A percentile compares a stretch with the other conserved stretches of the same genome.
Conservation (phyloP, 2,888 invertebrate species). For the Zhuqinia jingwanae region DNA sequence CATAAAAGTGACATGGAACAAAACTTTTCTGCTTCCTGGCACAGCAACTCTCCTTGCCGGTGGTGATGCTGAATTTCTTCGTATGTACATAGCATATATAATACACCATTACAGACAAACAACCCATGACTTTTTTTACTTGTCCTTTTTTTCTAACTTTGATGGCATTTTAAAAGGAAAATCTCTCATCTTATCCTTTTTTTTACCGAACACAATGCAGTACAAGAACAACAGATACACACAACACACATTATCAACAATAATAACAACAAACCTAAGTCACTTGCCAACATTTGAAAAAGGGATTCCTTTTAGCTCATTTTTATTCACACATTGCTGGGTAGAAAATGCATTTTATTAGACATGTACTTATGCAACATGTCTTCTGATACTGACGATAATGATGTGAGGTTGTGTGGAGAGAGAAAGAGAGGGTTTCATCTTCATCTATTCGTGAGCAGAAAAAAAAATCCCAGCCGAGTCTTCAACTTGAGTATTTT, state of each 20-base stretch:
- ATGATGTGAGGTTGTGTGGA: neutral
- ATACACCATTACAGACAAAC: neutral
- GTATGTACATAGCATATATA: neutral
- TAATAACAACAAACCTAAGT: constrained; percentile 26
- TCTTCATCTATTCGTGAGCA: constrained; percentile 33
- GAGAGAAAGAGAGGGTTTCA: constrained; percentile 27
- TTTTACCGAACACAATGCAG: constrained; percentile 41
- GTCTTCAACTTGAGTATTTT: constrained; percentile 9
- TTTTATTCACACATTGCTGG: constrained; percentile 42
- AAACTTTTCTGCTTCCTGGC: constrained; percentile 31
- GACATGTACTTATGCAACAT: constrained; percentile 7
- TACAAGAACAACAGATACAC: constrained; percentile 54
- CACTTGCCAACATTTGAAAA: constrained; percentile 62
- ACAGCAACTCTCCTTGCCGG: neutral
- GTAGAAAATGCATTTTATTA: neutral
- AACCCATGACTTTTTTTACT: constrained; percentile 56
- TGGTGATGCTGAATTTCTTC: constrained; percentile 5
- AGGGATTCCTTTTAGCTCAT: constrained; percentile 19
- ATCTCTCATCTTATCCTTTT: constrained; percentile 46
- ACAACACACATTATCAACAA: constrained; percentile 43
- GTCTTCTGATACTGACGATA: neutral
- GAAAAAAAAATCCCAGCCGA: too few relatives aligned
- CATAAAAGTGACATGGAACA: constrained; percentile 35
- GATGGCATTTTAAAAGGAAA: constrained; percentile 55
- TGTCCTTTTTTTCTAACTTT: constrained; percentile 38